Percentiles rank a stretch among this genome's conserved stretches.
Evolutionary conservation across 2,888 invertebrate species (phyloP).

Genomic region (Molanna angustata): DNA sequence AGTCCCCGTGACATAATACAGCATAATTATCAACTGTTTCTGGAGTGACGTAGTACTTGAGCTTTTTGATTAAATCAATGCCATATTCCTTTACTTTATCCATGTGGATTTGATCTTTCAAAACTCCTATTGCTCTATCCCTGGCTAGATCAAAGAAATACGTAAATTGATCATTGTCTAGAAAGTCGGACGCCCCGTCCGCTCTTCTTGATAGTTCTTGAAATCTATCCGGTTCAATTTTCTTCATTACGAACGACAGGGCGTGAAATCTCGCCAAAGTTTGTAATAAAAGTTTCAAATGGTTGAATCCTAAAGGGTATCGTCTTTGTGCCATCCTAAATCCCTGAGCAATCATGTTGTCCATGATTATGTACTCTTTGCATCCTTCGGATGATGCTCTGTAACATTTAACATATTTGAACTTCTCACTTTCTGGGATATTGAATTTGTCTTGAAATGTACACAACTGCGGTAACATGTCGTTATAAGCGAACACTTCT

Average conservation of each 20-base stretch:
- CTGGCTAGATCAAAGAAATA: slow-evolving; percentile 9
- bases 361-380: slow-evolving; percentile 21
- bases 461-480: slow-evolving; percentile 10
- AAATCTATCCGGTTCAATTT: slow-evolving; percentile 4
- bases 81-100: slow-evolving; percentile 11
- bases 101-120: slow-evolving; percentile 5
- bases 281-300: slow-evolving; percentile 12
- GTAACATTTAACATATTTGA: slow-evolving; percentile 19
- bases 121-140: slow-evolving; percentile 7
- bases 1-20: slow-evolving; percentile 28
- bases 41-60: slow-evolving; percentile 6
- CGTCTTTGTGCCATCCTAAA: slow-evolving; percentile 13
- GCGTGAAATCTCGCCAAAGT: slow-evolving; percentile 21
- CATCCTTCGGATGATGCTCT: slow-evolving; percentile 4
- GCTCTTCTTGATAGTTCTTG: background rate
- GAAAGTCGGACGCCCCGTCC: background rate
- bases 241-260: slow-evolving; percentile 17
- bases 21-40: slow-evolving; percentile 6
- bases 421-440: slow-evolving; percentile 10
- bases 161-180: slow-evolving; percentile 1
- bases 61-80: slow-evolving; percentile 10
- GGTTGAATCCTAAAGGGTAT: slow-evolving; percentile 9
- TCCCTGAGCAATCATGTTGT: slow-evolving; percentile 12
- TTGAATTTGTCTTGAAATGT: slow-evolving; percentile 12
- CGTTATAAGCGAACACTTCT: slow-evolving; percentile 19